Evolutionary conservation across 2,797 vertebrate genomes (phyloP).

Genomic region (Benthosema pterotum): DNA sequence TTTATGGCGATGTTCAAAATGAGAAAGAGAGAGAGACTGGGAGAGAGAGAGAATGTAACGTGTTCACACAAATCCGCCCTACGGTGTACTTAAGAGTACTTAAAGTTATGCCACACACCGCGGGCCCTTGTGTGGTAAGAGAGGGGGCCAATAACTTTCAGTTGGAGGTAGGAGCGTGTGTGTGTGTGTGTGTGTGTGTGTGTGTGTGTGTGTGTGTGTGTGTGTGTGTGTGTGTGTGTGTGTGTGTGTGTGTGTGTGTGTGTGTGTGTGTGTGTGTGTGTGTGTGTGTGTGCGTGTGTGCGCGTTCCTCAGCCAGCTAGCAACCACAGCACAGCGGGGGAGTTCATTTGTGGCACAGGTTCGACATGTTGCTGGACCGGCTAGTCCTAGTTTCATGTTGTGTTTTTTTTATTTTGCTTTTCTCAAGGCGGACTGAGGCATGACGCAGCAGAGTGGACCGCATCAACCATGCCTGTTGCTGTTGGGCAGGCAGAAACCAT

Average conservation of each 20-base stretch:
- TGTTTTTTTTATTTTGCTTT: slow-evolving; percentile 22
- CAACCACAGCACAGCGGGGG: slow-evolving; percentile 26
- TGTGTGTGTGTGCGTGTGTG: slow-evolving; percentile 7
- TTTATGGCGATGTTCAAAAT: too few species aligned
- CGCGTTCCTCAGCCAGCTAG: slow-evolving; percentile 18
- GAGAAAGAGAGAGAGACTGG: too few species aligned
- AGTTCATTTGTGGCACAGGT: slow-evolving; percentile 23
- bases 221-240: slow-evolving; percentile 1
- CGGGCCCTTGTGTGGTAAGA: not conserved
- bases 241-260: slow-evolving; percentile 3
- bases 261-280: slow-evolving; percentile 7
- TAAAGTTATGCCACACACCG: slow-evolving; percentile 18
- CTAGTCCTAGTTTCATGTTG: too few species aligned
- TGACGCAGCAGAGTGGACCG: slow-evolving; percentile 12
- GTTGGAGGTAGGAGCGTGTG: slow-evolving; percentile 14
- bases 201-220: slow-evolving; percentile 8
- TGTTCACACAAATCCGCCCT: slow-evolving; percentile 11
- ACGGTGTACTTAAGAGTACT: not conserved
- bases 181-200: slow-evolving; percentile 8
- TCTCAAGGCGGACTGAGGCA: slow-evolving; percentile 33
- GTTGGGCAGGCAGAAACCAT: too few species aligned
- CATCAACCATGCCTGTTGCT: too few species aligned
- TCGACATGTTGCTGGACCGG: slow-evolving; percentile 23
- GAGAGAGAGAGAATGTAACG: not conserved
- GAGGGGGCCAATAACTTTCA: slow-evolving; percentile 12